phyloP scores from a whole-genome alignment of 2,113 vertebrate genomes.

The Prionailurus viverrinus region DNA sequence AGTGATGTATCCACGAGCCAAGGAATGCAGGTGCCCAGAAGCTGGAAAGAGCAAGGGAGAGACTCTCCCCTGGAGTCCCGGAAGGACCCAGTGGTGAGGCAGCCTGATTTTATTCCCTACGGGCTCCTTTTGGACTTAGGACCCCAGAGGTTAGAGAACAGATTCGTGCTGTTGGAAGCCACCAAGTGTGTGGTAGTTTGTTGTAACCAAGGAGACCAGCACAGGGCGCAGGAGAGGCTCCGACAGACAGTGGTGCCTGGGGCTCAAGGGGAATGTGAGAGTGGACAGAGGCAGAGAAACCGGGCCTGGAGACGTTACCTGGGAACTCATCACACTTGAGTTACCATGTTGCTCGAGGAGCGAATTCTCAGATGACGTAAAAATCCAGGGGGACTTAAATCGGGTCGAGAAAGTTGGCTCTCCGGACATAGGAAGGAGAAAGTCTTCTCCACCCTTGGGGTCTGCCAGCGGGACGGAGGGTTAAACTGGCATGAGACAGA shows the following conservation, averaged over 20 bases:
- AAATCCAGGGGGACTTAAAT: not conserved
- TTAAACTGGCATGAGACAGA: accelerated
- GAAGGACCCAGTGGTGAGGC: no score
- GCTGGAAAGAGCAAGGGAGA: not conserved
- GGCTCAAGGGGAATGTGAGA: no score
- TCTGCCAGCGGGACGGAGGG: accelerated
- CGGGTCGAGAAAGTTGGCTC: not conserved
- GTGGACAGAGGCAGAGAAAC: not conserved
- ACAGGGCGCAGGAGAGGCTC: no score
- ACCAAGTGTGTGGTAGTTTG: not conserved
- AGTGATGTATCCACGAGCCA: not conserved
- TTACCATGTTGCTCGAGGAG: not conserved
- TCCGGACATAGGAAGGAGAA: no score
- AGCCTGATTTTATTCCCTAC: not conserved
- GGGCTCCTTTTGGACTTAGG: not conserved
- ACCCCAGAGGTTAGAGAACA: no score
- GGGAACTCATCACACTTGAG: not conserved
- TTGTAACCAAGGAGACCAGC: no score
- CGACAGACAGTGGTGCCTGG: no score
- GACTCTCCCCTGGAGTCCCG: no score
- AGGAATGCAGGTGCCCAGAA: not conserved
- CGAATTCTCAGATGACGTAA: not conserved
- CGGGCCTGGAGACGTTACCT: not conserved
- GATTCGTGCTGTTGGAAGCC: not conserved
- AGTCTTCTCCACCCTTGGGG: not conserved